Evolutionary conservation across 2,797 vertebrate species (phyloP).

Genomic region (Hirundo rustica): DNA sequence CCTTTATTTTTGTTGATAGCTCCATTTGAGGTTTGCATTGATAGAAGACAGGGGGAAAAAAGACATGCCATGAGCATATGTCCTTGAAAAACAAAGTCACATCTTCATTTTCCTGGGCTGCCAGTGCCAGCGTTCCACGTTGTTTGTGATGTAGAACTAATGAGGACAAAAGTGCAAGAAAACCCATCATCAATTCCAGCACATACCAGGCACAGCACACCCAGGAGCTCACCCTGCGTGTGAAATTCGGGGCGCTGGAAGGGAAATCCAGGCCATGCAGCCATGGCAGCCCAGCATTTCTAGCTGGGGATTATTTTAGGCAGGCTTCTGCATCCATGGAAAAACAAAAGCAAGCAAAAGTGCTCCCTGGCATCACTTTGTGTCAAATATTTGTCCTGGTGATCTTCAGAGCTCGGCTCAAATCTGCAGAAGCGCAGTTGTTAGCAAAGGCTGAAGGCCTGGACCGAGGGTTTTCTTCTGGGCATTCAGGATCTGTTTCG

Average conservation of each 20-base stretch:
- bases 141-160: conserved; percentile 55
- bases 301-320: conserved; percentile 30
- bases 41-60: background rate
- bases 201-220: background rate
- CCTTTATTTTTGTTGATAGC: conserved; percentile 28
- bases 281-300: background rate
- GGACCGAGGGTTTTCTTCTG: conserved; percentile 28
- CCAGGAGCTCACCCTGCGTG: background rate
- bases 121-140: conserved; percentile 45
- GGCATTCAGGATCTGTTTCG: background rate
- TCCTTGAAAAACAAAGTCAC: conserved; percentile 60
- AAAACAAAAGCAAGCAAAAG: conserved; percentile 8
- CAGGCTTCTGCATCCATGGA: background rate
- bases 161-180: conserved; percentile 60
- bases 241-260: conserved; percentile 12
- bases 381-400: background rate
- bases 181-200: conserved; percentile 58
- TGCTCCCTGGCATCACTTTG: background rate
- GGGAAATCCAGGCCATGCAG: background rate
- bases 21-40: conserved; percentile 34
- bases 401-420: background rate
- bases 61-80: background rate
- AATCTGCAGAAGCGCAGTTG: background rate
- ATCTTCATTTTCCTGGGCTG: conserved; percentile 49
- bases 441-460: background rate